phyloP scores from a whole-genome alignment of 2,888 invertebrate species.

The Tetropium fuscum region DNA sequence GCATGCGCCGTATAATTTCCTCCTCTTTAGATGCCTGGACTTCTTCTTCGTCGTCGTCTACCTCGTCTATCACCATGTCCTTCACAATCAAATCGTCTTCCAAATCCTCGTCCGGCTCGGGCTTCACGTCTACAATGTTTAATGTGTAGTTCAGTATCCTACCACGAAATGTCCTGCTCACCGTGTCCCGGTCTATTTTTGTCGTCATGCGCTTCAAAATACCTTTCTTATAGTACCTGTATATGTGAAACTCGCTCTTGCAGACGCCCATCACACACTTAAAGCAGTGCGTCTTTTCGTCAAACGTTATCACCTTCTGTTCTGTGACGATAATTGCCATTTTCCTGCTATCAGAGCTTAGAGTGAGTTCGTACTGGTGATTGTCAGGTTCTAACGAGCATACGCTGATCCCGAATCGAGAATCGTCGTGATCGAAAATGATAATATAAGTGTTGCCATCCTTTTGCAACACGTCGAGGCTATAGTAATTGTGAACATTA shows the following conservation, averaged over 20 bases:
- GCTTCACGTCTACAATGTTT: conserved; percentile 33
- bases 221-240: conserved; percentile 29
- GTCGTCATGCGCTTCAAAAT: conserved; percentile 30
- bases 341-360: conserved; percentile 26
- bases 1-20: conserved; percentile 10
- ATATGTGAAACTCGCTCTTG: conserved; percentile 28
- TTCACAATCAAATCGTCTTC: conserved; percentile 32
- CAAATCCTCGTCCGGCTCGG: conserved; percentile 29
- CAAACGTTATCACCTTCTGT: conserved; percentile 27
- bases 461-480: conserved; percentile 32
- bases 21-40: conserved; percentile 25
- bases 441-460: conserved; percentile 28
- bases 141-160: conserved; percentile 17
- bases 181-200: conserved; percentile 29
- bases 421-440: conserved; percentile 32
- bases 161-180: conserved; percentile 29
- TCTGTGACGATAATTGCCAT: conserved; percentile 27
- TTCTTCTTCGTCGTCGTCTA: conserved; percentile 31
- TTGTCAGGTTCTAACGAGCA: conserved; percentile 20
- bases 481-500: conserved; percentile 28
- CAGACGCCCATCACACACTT: conserved; percentile 38
- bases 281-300: conserved; percentile 34
- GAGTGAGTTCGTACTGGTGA: conserved; percentile 32
- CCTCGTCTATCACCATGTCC: conserved; percentile 39
- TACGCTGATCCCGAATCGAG: conserved; percentile 28